A percentile compares a stretch with the other conserved stretches of the same genome.
Conservation (phyloP, 2,797 vertebrate genomes). For the Ptychobarbus kaznakovi region DNA sequence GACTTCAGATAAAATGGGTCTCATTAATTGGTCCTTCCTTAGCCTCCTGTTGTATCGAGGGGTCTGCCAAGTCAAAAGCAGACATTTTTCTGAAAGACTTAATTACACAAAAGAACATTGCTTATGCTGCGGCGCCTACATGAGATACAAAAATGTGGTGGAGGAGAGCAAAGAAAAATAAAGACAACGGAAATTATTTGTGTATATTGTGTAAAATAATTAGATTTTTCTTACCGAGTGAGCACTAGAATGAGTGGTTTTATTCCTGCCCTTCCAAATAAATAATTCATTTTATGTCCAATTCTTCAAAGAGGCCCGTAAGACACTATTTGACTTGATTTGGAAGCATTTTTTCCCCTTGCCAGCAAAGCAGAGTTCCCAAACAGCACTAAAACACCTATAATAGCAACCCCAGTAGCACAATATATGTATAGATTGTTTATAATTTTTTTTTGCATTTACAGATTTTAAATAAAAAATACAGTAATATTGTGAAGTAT, state of each 20-base stretch:
- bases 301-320: neutral
- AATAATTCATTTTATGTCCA: neutral
- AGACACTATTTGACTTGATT: constrained; percentile 12
- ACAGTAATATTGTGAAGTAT: too few species aligned
- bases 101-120: constrained; percentile 9
- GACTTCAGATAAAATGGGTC: constrained; percentile 52
- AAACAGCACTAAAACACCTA: neutral
- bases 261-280: constrained; percentile 2
- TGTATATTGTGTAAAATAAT: constrained; percentile 9
- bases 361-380: neutral
- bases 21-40: constrained; percentile 56
- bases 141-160: neutral
- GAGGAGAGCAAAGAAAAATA: neutral
- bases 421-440: neutral
- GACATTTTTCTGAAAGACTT: constrained; percentile 56
- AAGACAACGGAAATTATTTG: neutral
- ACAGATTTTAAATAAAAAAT: too few species aligned
- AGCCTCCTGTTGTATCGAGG: constrained; percentile 30
- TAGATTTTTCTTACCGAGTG: neutral
- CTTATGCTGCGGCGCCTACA: neutral
- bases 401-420: too few species aligned
- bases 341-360: neutral
- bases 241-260: neutral
- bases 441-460: neutral
- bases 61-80: constrained; percentile 43